Evolutionary conservation across 1,140 invertebrate genomes (phyloP), one percentile per base, ranked within the genome.

Genomic region (Diprion similis): DNA sequence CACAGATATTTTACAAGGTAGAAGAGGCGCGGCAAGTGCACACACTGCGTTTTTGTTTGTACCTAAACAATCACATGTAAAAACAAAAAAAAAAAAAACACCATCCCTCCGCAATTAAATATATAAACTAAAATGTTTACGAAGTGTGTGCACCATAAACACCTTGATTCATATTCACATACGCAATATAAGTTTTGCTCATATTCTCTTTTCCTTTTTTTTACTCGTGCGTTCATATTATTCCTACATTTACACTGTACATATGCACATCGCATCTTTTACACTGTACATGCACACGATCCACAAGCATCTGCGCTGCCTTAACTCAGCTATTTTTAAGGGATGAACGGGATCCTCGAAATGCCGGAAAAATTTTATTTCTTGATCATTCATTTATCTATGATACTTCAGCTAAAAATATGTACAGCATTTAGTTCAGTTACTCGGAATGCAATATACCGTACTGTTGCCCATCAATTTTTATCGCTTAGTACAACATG

Each of bases 1-100:
- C 87, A 88, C 87, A 88, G 84, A 87, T 88, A 87, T 87, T 87
- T 87, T 88, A 88, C 86, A 88, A 87, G 85, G 86, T 84, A 84
- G 78, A 76, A 80, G 81, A 85, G 85, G 80, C 73, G 74, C 77
- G 76, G 74, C 79, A 74, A 78, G 75, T 80, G 81, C 80, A 75
- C 78, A 80, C 80, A 80, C 79, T 86, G 81, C 80, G 7, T 47
- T 4, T 59, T 46, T 66, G 64, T 68, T 67, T 72, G 66, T 67
- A 46, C 67, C 66, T 68, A 68, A 68, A 68, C 66, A 59, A 59
- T 59, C 51, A 59, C 51, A 59, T 19, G 66, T 18, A 68, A 18
- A 45, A 68, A 68, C 17, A 68, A n/a, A 18, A 59, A 67, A 67
- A 37, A 67, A 10, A 10, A 17, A 68, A 45, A 13, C 11, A 68